Evolutionary conservation across 2,113 vertebrate genomes (phyloP).

Genomic region (Lampris megalopsis): DNA sequence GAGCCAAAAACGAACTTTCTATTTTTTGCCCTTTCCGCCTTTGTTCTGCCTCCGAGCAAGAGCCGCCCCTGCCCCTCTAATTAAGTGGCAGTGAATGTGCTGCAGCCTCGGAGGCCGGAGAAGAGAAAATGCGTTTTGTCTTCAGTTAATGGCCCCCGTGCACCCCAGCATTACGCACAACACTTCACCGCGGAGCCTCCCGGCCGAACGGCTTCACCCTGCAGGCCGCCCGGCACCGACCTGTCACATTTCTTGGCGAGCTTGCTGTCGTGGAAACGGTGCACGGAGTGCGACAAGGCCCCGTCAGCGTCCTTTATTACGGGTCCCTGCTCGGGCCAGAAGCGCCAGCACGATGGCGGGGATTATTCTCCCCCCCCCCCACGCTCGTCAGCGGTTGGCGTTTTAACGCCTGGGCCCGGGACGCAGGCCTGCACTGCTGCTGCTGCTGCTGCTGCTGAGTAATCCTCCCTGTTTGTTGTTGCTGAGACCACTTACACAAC

Average conservation of each 20-base stretch:
- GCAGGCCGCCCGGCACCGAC: constrained; percentile 1
- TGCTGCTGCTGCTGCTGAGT: neutral
- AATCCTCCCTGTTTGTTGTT: constrained; percentile 7
- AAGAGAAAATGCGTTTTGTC: constrained; percentile 48
- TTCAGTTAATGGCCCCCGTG: constrained; percentile 36
- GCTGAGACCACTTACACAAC: no score
- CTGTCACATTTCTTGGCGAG: constrained; percentile 26
- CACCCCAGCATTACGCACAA: constrained; percentile 19
- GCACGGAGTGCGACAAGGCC: constrained; percentile 41
- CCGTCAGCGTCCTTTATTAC: constrained; percentile 37
- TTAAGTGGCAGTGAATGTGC: constrained; percentile 63
- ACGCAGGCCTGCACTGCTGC: constrained; percentile 11
- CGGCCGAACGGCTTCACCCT: constrained; percentile 12
- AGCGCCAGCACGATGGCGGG: constrained; percentile 29
- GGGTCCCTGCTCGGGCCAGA: constrained; percentile 21
- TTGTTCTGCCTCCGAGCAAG: constrained; percentile 63
- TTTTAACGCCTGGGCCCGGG: constrained; percentile 5
- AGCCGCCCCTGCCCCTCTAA: constrained; percentile 62
- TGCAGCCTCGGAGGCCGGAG: constrained; percentile 14
- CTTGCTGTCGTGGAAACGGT: constrained; percentile 31
- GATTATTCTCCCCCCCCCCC: constrained; percentile 23
- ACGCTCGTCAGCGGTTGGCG: constrained; percentile 2
- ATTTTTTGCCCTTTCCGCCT: constrained; percentile 67
- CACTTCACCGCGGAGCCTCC: constrained; percentile 25
- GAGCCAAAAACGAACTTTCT: constrained; percentile 69